Evolutionary conservation across 2,797 vertebrate species (phyloP).

Genomic region (Podarcis siculus): DNA sequence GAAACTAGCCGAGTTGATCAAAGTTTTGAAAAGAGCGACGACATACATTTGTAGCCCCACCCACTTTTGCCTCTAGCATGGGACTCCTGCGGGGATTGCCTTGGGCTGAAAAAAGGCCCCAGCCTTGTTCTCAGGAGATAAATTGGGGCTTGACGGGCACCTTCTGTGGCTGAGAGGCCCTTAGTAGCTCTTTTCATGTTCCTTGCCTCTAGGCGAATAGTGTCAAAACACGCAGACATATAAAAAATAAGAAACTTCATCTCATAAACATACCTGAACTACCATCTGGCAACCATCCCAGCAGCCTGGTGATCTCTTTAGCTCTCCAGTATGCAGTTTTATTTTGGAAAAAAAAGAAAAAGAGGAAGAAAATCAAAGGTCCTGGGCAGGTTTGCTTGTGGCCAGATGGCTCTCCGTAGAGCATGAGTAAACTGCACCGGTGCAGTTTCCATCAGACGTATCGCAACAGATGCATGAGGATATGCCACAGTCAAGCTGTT

Average conservation of each 20-base stretch:
- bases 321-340: constrained; percentile 78
- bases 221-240: constrained; percentile 74
- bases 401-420: constrained; percentile 81
- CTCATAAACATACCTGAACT: constrained; percentile 82
- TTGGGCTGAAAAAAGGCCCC: no score
- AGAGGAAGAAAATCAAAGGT: constrained; percentile 77
- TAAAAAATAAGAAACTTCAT: constrained; percentile 78
- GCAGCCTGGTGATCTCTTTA: constrained; percentile 81
- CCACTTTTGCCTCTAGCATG: no score
- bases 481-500: constrained; percentile 58
- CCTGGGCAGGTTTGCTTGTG: constrained; percentile 81
- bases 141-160: no score
- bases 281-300: constrained; percentile 79
- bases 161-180: neutral
- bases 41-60: no score
- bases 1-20: no score
- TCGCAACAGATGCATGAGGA: constrained; percentile 75
- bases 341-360: neutral
- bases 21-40: no score
- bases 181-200: constrained; percentile 64
- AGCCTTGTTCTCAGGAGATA: no score
- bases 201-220: constrained; percentile 72
- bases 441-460: constrained; percentile 74
- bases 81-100: no score
- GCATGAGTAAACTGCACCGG: constrained; percentile 79